A percentile compares a stretch with the other conserved stretches of the same genome.
Evolutionary conservation across 1,140 invertebrate genomes (phyloP).

Genomic region (Mycetomoellerius zeteki): DNA sequence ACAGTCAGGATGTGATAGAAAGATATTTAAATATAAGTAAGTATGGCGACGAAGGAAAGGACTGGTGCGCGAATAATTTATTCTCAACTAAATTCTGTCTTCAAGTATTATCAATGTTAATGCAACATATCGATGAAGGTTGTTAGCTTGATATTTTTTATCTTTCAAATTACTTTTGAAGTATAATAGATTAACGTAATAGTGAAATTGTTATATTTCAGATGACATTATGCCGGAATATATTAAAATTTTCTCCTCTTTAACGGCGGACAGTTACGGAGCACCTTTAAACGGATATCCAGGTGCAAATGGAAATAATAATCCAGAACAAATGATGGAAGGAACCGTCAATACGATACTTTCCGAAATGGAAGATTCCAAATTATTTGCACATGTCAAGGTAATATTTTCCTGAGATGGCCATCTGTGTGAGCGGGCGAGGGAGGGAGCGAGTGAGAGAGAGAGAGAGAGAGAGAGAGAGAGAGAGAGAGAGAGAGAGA

Average conservation of each 20-base stretch:
- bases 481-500: too few relatives aligned
- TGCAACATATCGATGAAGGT: conserved; percentile 85
- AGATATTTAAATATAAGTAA: conserved; percentile 76
- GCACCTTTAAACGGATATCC: conserved; percentile 83
- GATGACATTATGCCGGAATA: conserved; percentile 84
- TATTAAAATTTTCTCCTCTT: conserved; percentile 83
- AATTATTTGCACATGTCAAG: conserved; percentile 85
- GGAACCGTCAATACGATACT: conserved; percentile 83
- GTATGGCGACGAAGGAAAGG: conserved; percentile 73
- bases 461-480: too few relatives aligned
- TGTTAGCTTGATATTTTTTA: conserved; percentile 35
- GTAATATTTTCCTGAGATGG: conserved; percentile 63
- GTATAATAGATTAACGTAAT: not conserved
- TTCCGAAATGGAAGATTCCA: conserved; percentile 80
- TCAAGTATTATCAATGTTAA: conserved; percentile 83
- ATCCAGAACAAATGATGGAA: conserved; percentile 84
- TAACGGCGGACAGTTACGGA: conserved; percentile 84
- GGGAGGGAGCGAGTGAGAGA: too few relatives aligned
- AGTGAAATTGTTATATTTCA: conserved; percentile 62
- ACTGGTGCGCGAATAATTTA: conserved; percentile 76
- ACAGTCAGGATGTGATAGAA: conserved; percentile 67
- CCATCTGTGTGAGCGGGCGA: too few relatives aligned
- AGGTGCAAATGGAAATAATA: conserved; percentile 81
- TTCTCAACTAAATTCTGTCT: conserved; percentile 85
- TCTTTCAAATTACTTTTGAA: conserved; percentile 22